These are phyloP conservation scores for Ophioninae sp. DNA, from an alignment of 2,888 invertebrate genomes.

Conservation along the genomic window DNA sequence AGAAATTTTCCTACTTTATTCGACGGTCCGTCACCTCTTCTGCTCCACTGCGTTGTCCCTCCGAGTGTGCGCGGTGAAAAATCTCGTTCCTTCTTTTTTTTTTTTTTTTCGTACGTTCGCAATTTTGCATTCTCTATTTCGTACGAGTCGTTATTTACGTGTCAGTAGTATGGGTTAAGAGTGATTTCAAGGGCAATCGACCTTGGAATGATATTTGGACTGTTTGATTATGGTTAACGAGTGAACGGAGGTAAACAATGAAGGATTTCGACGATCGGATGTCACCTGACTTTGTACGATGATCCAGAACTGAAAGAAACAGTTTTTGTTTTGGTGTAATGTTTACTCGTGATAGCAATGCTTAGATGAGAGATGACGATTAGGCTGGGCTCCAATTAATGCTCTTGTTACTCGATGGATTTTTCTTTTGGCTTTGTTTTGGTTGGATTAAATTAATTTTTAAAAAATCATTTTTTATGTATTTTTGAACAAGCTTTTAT, in stretches of 20 bases:
- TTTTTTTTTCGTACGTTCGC: constrained; percentile 45
- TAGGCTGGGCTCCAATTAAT: too few species aligned
- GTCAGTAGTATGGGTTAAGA: not conserved
- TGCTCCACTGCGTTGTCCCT: constrained; percentile 46
- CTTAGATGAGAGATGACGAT: too few species aligned
- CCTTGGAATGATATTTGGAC: not conserved
- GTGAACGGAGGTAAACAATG: too few species aligned
- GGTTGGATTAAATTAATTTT: not conserved
- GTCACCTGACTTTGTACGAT: too few species aligned
- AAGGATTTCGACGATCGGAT: too few species aligned
- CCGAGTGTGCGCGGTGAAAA: constrained; percentile 31
- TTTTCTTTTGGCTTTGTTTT: too few species aligned
- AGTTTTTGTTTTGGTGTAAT: too few species aligned
- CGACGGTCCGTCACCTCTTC: constrained; percentile 18
- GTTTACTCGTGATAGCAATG: too few species aligned
- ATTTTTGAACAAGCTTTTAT: too few species aligned
- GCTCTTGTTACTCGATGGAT: too few species aligned
- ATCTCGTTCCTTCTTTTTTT: too few species aligned
- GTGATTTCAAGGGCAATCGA: not conserved
- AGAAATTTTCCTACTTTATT: constrained; percentile 39
- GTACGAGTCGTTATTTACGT: constrained; percentile 13
- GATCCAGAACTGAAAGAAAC: too few species aligned
- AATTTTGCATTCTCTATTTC: constrained; percentile 51
- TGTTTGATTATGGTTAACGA: not conserved
- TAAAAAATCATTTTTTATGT: not conserved